A percentile compares a stretch with the other conserved stretches of the same genome.
Evolutionary conservation across 1,140 invertebrate species (phyloP).

Genomic region (Papilio helenus): DNA sequence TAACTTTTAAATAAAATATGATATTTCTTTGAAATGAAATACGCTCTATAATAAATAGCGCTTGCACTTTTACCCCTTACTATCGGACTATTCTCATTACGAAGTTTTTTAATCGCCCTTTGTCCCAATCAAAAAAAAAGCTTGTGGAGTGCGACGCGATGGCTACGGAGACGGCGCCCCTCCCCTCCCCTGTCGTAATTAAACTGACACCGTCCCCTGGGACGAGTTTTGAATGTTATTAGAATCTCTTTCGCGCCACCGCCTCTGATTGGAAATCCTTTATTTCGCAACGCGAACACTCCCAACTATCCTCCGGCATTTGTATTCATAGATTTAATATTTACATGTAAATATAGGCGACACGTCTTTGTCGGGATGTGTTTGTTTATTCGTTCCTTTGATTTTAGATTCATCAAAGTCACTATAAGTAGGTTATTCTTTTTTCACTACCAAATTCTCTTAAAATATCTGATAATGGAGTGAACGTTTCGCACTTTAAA

Average conservation of each 20-base stretch:
- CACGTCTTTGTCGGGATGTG: neutral
- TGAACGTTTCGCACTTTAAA: constrained; percentile 20
- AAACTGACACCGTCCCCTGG: constrained; percentile 77
- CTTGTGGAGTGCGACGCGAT: constrained; percentile 67
- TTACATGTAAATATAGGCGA: constrained; percentile 32
- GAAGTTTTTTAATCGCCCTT: constrained; percentile 82
- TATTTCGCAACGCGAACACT: constrained; percentile 50
- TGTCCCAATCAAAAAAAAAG: constrained; percentile 72
- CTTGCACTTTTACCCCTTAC: constrained; percentile 71
- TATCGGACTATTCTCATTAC: constrained; percentile 75
- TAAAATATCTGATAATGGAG: constrained; percentile 11
- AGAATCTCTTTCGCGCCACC: constrained; percentile 78
- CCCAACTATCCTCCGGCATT: constrained; percentile 30
- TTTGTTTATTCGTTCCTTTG: constrained; percentile 15
- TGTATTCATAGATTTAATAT: constrained; percentile 39
- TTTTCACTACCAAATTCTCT: neutral
- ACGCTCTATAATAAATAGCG: constrained; percentile 32
- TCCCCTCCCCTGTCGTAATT: constrained; percentile 70
- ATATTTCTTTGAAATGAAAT: neutral
- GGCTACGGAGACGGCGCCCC: constrained; percentile 60
- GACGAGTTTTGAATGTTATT: constrained; percentile 82
- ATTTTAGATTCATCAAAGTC: neutral
- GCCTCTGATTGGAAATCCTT: constrained; percentile 75
- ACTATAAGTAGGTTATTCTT: neutral
- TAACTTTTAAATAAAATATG: too few species aligned